Evolutionary conservation across 2,888 invertebrate species (phyloP).

Genomic region (Dastarcus helophoroides): DNA sequence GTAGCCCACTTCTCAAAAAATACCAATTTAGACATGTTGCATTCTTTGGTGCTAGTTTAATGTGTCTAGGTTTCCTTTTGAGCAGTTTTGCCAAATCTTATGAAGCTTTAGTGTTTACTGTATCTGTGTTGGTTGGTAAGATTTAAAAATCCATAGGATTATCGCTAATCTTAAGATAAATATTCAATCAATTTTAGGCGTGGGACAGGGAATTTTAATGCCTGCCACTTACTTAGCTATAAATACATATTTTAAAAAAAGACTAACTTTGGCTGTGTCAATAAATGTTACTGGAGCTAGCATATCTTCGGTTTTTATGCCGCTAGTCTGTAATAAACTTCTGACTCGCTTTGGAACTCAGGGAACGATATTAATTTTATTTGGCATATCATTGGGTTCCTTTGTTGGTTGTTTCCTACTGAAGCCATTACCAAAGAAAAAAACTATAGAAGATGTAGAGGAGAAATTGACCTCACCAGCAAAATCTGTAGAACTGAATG

Average conservation of each 20-base stretch:
- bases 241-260: conserved; percentile 40
- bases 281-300: conserved; percentile 39
- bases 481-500: no score
- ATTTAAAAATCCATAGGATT: conserved; percentile 8
- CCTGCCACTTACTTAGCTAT: conserved; percentile 38
- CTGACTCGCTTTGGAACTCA: conserved; percentile 32
- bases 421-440: no score
- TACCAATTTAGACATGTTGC: conserved; percentile 35
- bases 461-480: no score
- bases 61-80: conserved; percentile 34
- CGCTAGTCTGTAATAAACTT: conserved; percentile 36
- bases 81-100: conserved; percentile 36
- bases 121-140: conserved; percentile 30
- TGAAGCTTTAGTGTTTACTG: conserved; percentile 32
- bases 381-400: conserved; percentile 38
- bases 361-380: conserved; percentile 40
- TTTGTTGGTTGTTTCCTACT: conserved; percentile 38
- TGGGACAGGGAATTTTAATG: conserved; percentile 38
- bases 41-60: conserved; percentile 31
- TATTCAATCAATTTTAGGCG: conserved; percentile 26
- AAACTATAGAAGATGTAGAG: no score
- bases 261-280: conserved; percentile 39
- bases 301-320: conserved; percentile 39
- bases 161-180: not conserved
- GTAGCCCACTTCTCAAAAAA: conserved; percentile 37